Conservation (phyloP, 2,113 vertebrate genomes). For the Eptatretus burgeri region DNA sequence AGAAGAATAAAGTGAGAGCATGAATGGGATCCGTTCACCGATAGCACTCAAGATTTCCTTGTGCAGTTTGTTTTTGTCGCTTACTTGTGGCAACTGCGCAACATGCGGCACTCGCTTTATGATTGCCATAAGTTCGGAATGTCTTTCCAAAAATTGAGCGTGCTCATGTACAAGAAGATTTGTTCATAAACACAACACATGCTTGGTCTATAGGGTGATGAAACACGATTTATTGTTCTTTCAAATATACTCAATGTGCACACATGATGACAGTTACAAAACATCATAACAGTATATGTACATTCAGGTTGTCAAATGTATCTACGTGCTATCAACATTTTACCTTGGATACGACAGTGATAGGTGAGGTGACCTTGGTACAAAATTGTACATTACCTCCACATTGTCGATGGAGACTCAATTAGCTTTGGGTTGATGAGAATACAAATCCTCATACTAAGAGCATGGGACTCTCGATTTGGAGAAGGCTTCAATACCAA, state of each 20-base stretch:
- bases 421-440: neutral
- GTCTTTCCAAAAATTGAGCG: neutral
- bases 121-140: neutral
- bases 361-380: neutral
- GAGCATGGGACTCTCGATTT: neutral
- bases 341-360: neutral
- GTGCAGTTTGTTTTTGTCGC: no score
- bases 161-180: neutral
- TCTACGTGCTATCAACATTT: neutral
- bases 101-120: no score
- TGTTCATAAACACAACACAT: neutral
- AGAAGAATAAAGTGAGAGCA: no score
- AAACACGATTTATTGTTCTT: constrained; percentile 5
- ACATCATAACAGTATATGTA: constrained; percentile 3
- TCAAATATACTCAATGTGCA: constrained; percentile 4
- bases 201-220: constrained; percentile 3
- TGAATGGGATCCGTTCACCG: no score
- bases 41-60: no score
- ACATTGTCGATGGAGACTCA: neutral
- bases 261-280: constrained; percentile 2
- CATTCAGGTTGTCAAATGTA: constrained; percentile 1
- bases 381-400: neutral
- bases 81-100: no score
- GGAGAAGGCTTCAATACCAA: neutral
- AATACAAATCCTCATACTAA: neutral